phyloP scores from a whole-genome alignment of 2,113 vertebrate genomes.

The Rhinopomastus cyanomelas region DNA sequence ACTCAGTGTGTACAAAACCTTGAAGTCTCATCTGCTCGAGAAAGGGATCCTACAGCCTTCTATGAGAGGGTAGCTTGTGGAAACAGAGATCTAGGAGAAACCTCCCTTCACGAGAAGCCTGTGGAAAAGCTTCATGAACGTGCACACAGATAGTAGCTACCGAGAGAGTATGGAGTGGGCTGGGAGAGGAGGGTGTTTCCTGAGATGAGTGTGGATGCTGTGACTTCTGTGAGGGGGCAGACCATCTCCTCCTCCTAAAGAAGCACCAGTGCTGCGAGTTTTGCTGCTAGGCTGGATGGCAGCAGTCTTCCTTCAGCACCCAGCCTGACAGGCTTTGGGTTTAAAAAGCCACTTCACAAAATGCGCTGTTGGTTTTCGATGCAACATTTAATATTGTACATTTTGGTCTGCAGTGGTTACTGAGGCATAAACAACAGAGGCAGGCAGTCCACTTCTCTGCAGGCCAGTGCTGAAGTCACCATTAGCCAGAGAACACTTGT shows the following conservation, averaged over 20 bases:
- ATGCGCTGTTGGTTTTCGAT: neutral
- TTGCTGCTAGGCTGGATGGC: neutral
- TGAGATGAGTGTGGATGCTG: conserved; percentile 67
- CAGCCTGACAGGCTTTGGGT: neutral
- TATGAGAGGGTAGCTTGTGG: conserved; percentile 46
- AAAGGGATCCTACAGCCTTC: conserved; percentile 85
- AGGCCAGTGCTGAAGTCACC: neutral
- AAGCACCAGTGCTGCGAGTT: neutral
- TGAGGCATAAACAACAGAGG: neutral
- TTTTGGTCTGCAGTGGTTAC: neutral
- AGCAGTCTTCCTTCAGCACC: conserved; percentile 3
- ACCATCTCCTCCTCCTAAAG: conserved; percentile 29
- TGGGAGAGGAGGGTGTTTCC: conserved; percentile 45
- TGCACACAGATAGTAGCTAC: neutral
- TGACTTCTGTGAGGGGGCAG: conserved; percentile 45
- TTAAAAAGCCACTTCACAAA: neutral
- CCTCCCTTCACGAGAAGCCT: neutral
- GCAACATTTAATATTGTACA: neutral
- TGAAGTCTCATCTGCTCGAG: conserved; percentile 86
- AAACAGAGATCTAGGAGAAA: neutral
- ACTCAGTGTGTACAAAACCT: conserved; percentile 86
- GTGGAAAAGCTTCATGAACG: neutral
- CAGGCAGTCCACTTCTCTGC: neutral
- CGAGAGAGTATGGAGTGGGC: conserved; percentile 6
- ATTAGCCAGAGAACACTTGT: neutral